phyloP scores from a whole-genome alignment of 2,888 invertebrate species.

The Syrista parreyssii region DNA sequence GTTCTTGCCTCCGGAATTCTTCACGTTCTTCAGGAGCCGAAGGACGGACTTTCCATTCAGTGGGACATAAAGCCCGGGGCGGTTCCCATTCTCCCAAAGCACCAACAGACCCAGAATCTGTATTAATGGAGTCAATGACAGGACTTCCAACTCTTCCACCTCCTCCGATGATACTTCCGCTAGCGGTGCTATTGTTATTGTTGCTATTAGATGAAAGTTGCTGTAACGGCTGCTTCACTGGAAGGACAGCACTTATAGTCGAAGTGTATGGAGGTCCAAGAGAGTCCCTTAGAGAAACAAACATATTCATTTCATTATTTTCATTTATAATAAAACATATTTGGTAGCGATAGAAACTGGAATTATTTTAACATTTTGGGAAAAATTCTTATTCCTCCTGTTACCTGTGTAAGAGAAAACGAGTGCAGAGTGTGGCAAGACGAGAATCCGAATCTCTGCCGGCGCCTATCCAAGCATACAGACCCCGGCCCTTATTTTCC shows the following conservation, averaged over 20 bases:
- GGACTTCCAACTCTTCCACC: slow-evolving; percentile 49
- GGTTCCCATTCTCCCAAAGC: slow-evolving; percentile 61
- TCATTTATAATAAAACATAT: neutral
- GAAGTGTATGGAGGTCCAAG: slow-evolving; percentile 45
- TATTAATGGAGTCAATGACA: slow-evolving; percentile 44
- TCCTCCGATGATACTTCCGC: slow-evolving; percentile 36
- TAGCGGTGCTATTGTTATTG: slow-evolving; percentile 25
- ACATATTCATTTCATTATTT: neutral
- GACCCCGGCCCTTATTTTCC: slow-evolving; percentile 64
- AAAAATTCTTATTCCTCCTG: slow-evolving; percentile 2
- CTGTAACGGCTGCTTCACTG: neutral
- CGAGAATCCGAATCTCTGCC: slow-evolving; percentile 89
- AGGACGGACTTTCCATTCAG: slow-evolving; percentile 85
- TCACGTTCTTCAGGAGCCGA: slow-evolving; percentile 82
- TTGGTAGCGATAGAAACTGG: neutral
- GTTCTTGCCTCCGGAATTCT: slow-evolving; percentile 84
- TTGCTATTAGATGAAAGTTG: neutral
- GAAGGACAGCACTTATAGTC: neutral
- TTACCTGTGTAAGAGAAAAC: slow-evolving; percentile 78
- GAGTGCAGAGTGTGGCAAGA: slow-evolving; percentile 79
- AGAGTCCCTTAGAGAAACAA: slow-evolving; percentile 45
- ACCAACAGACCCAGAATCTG: slow-evolving; percentile 50
- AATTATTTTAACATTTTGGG: neutral
- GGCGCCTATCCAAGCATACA: slow-evolving; percentile 94
- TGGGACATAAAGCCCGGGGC: slow-evolving; percentile 74